Evolutionary conservation across 2,888 invertebrate genomes (phyloP).

Genomic region (Dryobota labecula): DNA sequence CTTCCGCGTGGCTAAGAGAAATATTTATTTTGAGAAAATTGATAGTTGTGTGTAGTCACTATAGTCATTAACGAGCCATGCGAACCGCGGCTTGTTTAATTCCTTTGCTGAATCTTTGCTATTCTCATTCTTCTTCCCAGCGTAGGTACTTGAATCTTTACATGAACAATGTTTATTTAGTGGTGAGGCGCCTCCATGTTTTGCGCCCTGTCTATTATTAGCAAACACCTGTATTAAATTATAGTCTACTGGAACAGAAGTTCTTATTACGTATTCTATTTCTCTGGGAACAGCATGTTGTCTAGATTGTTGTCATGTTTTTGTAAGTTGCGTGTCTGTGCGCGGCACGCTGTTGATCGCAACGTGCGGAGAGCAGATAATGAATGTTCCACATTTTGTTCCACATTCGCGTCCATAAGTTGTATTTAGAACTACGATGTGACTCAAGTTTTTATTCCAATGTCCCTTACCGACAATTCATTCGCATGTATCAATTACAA

Average conservation of each 20-base stretch:
- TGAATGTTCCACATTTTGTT: conserved; percentile 62
- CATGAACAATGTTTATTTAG: conserved; percentile 20
- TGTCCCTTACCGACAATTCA: conserved; percentile 30
- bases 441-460: conserved; percentile 43
- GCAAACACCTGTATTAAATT: conserved; percentile 45
- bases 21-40: conserved; percentile 87
- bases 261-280: conserved; percentile 70
- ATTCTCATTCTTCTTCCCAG: conserved; percentile 51
- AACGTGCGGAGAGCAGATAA: conserved; percentile 67
- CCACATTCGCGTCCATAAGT: conserved; percentile 55
- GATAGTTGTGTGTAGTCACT: conserved; percentile 77
- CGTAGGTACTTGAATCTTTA: conserved; percentile 4
- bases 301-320: conserved; percentile 74
- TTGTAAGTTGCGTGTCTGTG: conserved; percentile 71
- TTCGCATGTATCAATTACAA: conserved; percentile 59
- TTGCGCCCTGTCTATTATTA: conserved; percentile 50
- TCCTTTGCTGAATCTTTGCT: conserved; percentile 59
- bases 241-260: conserved; percentile 59
- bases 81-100: conserved; percentile 64
- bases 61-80: conserved; percentile 77
- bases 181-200: conserved; percentile 9
- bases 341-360: conserved; percentile 70
- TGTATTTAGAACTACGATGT: conserved; percentile 56
- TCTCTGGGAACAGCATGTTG: conserved; percentile 72
- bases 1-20: conserved; percentile 86